Conservation (phyloP, 2,797 vertebrate genomes). For the Capromys pilorides region DNA sequence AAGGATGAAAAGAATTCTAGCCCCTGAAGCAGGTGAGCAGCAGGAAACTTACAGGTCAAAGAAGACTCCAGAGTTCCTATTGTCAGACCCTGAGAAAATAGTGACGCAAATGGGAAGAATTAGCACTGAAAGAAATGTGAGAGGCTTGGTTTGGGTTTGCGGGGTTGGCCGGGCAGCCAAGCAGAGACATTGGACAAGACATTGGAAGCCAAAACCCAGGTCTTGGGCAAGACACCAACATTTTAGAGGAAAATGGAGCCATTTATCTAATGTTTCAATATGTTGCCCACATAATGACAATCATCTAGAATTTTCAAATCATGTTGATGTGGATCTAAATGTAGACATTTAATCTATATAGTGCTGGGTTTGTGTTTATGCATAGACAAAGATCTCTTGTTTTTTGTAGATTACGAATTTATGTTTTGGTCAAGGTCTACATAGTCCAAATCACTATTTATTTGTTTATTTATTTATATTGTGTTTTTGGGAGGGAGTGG, state of each 20-base stretch:
- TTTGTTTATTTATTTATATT: not conserved
- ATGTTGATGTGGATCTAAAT: slow-evolving; percentile 35
- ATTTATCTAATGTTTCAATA: slow-evolving; percentile 63
- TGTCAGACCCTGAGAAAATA: not conserved
- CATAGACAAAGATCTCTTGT: slow-evolving; percentile 45
- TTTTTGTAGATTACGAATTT: not conserved
- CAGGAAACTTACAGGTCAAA: not conserved
- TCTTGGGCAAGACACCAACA: not conserved
- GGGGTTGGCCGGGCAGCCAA: not conserved
- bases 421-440: not conserved
- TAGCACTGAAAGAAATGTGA: not conserved
- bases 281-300: slow-evolving; percentile 43
- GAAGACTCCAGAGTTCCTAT: not conserved
- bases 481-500: not conserved
- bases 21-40: not conserved
- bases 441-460: not conserved
- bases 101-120: not conserved
- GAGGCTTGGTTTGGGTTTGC: not conserved
- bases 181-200: slow-evolving; percentile 27
- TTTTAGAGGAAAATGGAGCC: slow-evolving; percentile 31
- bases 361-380: not conserved
- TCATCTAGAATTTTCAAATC: slow-evolving; percentile 31
- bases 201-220: not conserved
- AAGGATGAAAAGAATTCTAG: not conserved
- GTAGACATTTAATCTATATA: not conserved